Base-by-base conservation (phyloP, 2,888 invertebrate genomes). In the Scotopteryx bipunctaria region DNA sequence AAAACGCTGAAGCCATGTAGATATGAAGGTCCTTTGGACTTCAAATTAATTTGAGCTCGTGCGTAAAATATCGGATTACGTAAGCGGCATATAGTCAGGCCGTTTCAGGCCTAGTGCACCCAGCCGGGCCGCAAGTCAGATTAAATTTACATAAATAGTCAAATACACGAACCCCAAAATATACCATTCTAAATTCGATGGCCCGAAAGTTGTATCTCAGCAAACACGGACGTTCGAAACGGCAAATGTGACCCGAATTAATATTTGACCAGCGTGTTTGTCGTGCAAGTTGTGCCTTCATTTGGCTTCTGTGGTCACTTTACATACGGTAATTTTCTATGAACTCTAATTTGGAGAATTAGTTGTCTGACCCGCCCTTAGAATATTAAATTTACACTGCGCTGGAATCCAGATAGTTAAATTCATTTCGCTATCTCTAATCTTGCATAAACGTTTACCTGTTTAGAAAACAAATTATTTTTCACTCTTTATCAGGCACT, bases 211-310 rank as follows among this genome's bases (percentile, higher is more conserved):
- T 85, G 81, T 84, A 81, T 86, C 83, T 82, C 77, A 71, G 75
- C 78, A 85, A 87, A 86, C 79, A 83, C 63, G 81, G 79, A 78
- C 79, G 78, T 81, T 80, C 69, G 69, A 71, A 81, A 75, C 72
- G 73, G 73, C 80, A 79, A 85, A 85, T 86, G 85, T 83, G 87
- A 86, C 86, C 86, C 74, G 87, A 87, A 86, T 86, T 86, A 85
- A 87, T 86, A 86, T 87, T 86, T 85, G 86, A 84, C 82, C 76
- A 64, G 72, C 55, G 52, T 76, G 71, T 81, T 81, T 77, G 78
- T 70, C 71, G 61, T 63, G 67, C 69, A 67, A 76, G 71, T 83
- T 78, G 76, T 71, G 73, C 78, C 79, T 81, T 81, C 77, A 79
- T 78, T 81, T 80, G 68, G 75, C 71, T 76, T 71, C 70, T 67